Percentiles rank a stretch among this genome's conserved stretches.
Evolutionary conservation across 2,797 vertebrate genomes (phyloP).

Genomic region (Notamacropus eugenii): DNA sequence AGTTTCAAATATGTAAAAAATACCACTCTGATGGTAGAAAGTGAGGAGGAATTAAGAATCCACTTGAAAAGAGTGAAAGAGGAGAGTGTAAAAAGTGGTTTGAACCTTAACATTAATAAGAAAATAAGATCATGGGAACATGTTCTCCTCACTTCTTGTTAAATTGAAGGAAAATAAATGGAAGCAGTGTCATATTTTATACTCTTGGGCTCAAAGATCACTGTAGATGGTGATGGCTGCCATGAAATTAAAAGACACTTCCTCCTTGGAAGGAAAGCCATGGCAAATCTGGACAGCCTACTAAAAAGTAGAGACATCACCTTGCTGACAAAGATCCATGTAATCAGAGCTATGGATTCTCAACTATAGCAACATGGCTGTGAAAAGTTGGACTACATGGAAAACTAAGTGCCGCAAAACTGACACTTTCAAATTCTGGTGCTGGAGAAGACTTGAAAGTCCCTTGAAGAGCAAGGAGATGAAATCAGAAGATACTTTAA

Average conservation of each 20-base stretch:
- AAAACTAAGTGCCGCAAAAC: neutral
- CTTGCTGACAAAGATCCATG: neutral
- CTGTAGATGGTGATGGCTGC: neutral
- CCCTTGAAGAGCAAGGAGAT: neutral
- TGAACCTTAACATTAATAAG: neutral
- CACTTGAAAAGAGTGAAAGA: neutral
- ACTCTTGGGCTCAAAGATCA: neutral
- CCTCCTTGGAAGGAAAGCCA: neutral
- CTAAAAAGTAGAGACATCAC: neutral
- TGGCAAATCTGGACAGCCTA: neutral
- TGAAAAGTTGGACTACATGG: neutral
- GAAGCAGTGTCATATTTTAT: too few relatives aligned
- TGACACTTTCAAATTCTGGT: neutral
- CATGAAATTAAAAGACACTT: neutral
- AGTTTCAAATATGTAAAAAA: too few relatives aligned
- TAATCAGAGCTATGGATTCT: neutral
- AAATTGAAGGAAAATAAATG: neutral
- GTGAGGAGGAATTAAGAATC: neutral
- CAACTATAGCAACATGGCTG: neutral
- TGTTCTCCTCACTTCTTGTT: neutral
- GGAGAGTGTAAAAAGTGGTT: too few relatives aligned
- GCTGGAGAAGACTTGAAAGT: neutral
- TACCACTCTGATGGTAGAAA: neutral
- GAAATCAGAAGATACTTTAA: too few relatives aligned
- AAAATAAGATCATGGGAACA: neutral